Conservation (phyloP, 23 tunicate species). For the Halocynthia aurantium region DNA sequence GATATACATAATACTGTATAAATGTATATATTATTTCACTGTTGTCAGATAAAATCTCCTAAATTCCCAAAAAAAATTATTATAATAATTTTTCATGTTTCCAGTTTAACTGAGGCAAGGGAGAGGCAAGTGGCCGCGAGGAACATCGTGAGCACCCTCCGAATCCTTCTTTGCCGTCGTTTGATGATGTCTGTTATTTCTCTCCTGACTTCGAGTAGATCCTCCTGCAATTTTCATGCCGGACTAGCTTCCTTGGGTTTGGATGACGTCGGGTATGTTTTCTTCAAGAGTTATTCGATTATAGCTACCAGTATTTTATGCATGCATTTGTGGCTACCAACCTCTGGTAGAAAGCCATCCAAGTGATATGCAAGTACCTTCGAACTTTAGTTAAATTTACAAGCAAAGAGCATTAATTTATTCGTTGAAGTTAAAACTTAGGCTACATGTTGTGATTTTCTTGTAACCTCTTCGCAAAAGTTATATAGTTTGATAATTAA, state of each 20-base stretch:
- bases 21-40: neutral
- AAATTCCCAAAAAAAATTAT: neutral
- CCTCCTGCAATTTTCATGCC: conserved; percentile 46
- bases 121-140: conserved; percentile 6
- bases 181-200: conserved; percentile 21
- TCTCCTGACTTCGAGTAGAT: conserved; percentile 48
- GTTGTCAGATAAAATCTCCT: neutral
- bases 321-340: neutral
- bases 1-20: too few species aligned
- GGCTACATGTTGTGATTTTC: too few species aligned
- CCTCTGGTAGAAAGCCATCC: neutral
- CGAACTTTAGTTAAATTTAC: too few species aligned
- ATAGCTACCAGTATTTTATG: neutral
- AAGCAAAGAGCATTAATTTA: too few species aligned
- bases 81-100: neutral
- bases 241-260: conserved; percentile 63
- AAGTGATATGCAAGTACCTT: too few species aligned
- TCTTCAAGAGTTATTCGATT: neutral
- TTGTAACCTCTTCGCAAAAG: too few species aligned
- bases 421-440: too few species aligned
- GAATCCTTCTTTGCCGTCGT: conserved; percentile 5
- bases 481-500: too few species aligned
- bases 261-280: conserved; percentile 52
- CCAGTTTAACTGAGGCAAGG: neutral
- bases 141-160: conserved; percentile 15